These are phyloP conservation scores for Sebastes nivosus DNA, from an alignment of 2,797 vertebrate species.

Conservation along the genomic window DNA sequence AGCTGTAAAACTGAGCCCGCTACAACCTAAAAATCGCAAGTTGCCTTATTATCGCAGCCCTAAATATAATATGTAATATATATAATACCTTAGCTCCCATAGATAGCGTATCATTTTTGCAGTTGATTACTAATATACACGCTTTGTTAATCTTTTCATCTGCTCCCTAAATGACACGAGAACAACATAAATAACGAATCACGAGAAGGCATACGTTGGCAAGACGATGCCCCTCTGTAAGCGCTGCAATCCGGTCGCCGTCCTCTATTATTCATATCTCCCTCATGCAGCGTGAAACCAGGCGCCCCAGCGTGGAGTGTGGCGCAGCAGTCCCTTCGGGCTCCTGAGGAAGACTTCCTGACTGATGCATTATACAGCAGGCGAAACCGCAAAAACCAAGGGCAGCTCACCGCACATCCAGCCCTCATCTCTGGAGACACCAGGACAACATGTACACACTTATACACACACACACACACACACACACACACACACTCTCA, in stretches of 20 bases:
- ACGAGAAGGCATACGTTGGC: conserved; percentile 22
- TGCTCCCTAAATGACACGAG: conserved; percentile 1
- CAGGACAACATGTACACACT: conserved; percentile 16
- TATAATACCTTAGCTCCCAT: background rate
- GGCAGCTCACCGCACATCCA: conserved; percentile 50
- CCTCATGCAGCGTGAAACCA: conserved; percentile 58
- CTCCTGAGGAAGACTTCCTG: conserved; percentile 63
- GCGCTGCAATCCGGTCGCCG: conserved; percentile 24
- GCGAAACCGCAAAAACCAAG: conserved; percentile 58
- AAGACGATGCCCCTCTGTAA: conserved; percentile 15
- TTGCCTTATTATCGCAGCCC: too few species aligned
- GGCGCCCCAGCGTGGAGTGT: conserved; percentile 39
- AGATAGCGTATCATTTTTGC: background rate
- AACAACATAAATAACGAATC: conserved; percentile 13
- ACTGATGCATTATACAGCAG: conserved; percentile 77
- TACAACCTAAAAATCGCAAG: too few species aligned
- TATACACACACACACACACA: conserved; percentile 2
- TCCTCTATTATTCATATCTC: conserved; percentile 70
- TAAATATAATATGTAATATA: background rate
- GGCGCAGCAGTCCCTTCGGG: conserved; percentile 47
- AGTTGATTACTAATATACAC: background rate
- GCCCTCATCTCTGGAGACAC: conserved; percentile 37
- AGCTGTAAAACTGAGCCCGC: too few species aligned
- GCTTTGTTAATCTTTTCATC: background rate
- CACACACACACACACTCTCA: background rate